phyloP scores from a whole-genome alignment of 2,113 vertebrate genomes.

The Procavia capensis region DNA sequence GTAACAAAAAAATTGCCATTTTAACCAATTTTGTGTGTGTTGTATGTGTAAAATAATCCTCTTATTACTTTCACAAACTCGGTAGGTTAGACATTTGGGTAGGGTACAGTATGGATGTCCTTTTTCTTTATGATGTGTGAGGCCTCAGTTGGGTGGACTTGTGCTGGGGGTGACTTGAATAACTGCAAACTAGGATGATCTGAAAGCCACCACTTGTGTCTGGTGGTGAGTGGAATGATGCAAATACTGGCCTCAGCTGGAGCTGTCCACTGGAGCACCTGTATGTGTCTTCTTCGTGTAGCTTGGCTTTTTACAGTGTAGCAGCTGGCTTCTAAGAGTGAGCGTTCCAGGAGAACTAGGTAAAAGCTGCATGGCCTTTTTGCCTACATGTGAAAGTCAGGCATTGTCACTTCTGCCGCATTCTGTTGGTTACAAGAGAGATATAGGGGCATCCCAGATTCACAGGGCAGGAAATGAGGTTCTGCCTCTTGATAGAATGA shows the following conservation, averaged over 20 bases:
- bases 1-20: no score
- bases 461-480: background rate
- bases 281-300: background rate
- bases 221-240: background rate
- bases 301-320: background rate
- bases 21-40: no score
- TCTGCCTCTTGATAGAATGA: background rate
- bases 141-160: background rate
- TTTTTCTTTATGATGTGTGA: background rate
- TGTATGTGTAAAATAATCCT: no score
- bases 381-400: no score
- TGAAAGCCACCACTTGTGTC: background rate
- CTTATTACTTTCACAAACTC: no score
- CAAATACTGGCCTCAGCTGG: no score
- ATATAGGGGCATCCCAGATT: background rate
- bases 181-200: background rate
- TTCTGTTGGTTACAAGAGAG: background rate
- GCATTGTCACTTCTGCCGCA: no score
- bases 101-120: no score
- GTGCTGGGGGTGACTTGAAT: background rate
- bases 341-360: background rate
- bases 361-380: background rate
- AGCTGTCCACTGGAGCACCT: no score
- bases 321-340: background rate
- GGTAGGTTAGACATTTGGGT: no score